Evolutionary conservation across 2,113 vertebrate species (phyloP).

Genomic region (Crotalus tigris): DNA sequence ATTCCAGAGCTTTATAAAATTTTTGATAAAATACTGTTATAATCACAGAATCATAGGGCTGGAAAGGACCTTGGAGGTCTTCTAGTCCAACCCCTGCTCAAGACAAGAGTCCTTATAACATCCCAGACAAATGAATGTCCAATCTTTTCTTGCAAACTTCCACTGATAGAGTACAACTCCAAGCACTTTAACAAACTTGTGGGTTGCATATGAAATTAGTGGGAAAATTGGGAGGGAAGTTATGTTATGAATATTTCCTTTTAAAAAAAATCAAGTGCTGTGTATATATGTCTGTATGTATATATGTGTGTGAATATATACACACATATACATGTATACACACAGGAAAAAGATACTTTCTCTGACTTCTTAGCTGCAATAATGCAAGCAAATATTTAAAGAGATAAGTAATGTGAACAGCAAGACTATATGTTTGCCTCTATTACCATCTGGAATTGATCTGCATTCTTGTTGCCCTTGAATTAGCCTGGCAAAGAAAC

Average conservation of each 20-base stretch:
- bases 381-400: neutral
- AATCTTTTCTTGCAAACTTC: neutral
- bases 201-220: neutral
- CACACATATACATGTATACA: neutral
- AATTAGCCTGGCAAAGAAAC: slow-evolving; percentile 2
- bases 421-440: neutral
- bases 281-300: neutral
- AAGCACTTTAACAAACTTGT: neutral
- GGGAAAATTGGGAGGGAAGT: neutral
- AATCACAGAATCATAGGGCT: neutral
- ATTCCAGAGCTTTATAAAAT: neutral
- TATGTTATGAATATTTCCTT: neutral
- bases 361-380: neutral
- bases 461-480: neutral
- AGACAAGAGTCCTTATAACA: neutral
- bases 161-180: neutral
- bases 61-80: neutral
- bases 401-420: neutral
- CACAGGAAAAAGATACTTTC: neutral
- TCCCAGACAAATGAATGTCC: neutral
- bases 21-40: neutral
- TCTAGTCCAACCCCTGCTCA: neutral
- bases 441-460: neutral
- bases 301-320: neutral
- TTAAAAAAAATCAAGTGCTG: neutral